Conservation (phyloP, 2,113 vertebrate species). For the Balaeniceps rex region DNA sequence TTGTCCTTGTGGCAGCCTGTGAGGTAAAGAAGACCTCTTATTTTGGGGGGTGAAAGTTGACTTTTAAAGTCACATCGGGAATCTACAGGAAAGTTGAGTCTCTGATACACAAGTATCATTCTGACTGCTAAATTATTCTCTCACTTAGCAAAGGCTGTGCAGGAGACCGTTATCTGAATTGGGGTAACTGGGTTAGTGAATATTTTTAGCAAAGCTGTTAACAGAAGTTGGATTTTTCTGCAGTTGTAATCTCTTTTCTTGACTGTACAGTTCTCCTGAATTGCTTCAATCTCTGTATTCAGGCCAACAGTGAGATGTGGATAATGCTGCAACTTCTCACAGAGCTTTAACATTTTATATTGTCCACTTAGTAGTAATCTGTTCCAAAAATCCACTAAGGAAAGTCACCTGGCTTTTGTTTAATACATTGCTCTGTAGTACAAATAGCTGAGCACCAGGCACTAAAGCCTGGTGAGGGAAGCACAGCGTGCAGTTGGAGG, state of each 20-base stretch:
- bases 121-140: neutral
- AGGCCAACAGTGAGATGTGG: neutral
- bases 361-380: neutral
- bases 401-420: neutral
- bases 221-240: neutral
- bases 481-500: neutral
- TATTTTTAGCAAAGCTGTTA: constrained; percentile 8
- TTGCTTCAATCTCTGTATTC: neutral
- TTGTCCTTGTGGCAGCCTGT: neutral
- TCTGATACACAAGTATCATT: neutral
- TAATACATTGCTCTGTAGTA: neutral
- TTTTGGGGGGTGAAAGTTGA: neutral
- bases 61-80: neutral
- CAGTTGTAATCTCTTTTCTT: neutral
- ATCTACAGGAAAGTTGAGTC: neutral
- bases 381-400: neutral
- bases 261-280: neutral
- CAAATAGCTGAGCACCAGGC: neutral
- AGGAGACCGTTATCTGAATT: neutral
- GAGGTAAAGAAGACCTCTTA: neutral
- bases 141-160: neutral
- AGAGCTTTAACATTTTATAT: neutral
- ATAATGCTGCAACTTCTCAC: neutral
- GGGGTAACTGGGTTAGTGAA: constrained; percentile 30
- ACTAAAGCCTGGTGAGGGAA: neutral